Percentiles rank a stretch among this genome's conserved stretches.
Conservation (phyloP, 2,113 vertebrate genomes). For the Danio rerio region GRCz12tu NC_133177.1:43942501-43943000, state of each 20-base stretch:
- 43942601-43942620: conserved; percentile 28
- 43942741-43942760: conserved; percentile 21
- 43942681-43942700: not conserved
- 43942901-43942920: conserved; percentile 97
- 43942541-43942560: not conserved
- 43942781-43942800: not conserved
- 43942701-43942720: not conserved
- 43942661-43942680: not conserved
- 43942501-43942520: conserved; percentile 56
- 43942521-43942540: conserved; percentile 33
- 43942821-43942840: not conserved
- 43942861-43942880: conserved; percentile 83
- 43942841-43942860: conserved; percentile 47
- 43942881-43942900: conserved; percentile 99
- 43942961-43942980: conserved; percentile 64
- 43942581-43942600: conserved; percentile 1
- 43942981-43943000: conserved; percentile 83
- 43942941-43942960: conserved; percentile 74
- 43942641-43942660: not conserved
- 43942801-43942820: not conserved
- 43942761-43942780: not conserved
- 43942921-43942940: conserved; percentile 77
- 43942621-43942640: conserved; percentile 17
- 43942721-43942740: conserved; percentile 10
- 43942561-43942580: not conserved